These are phyloP conservation scores for Gymnodraco acuticeps DNA, from an alignment of 2,797 vertebrate species.

Conservation along the genomic window DNA sequence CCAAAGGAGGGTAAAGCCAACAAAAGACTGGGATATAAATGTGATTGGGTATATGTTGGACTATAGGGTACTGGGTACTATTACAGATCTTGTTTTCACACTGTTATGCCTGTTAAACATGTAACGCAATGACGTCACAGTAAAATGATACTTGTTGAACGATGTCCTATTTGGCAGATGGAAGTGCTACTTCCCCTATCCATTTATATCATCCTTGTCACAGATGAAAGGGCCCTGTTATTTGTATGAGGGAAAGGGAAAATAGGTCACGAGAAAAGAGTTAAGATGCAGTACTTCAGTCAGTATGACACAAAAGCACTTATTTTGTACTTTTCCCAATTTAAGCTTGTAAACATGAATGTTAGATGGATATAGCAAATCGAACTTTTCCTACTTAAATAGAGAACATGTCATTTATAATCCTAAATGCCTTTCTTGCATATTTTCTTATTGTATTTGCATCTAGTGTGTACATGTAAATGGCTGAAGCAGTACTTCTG, in stretches of 20 bases:
- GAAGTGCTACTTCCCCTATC: conserved; percentile 21
- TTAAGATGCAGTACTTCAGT: not conserved
- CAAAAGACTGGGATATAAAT: conserved; percentile 10
- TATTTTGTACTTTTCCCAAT: conserved; percentile 5
- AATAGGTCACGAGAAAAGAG: not conserved
- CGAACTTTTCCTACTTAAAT: not conserved
- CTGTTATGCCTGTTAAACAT: not conserved
- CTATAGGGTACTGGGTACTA: not conserved
- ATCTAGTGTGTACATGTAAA: conserved; percentile 2
- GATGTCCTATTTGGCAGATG: conserved; percentile 26
- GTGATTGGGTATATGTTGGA: not conserved
- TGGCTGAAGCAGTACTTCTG: not conserved
- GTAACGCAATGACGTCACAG: conserved; percentile 7
- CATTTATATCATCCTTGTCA: conserved; percentile 4
- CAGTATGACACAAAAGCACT: not conserved
- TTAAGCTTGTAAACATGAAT: not conserved
- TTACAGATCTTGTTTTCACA: conserved; percentile 1
- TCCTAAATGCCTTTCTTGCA: conserved; percentile 1
- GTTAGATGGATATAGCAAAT: not conserved
- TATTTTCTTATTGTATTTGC: conserved; percentile 12
- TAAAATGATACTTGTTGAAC: not conserved
- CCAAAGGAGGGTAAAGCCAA: conserved; percentile 12
- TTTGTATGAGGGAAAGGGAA: not conserved
- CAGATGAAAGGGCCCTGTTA: not conserved
- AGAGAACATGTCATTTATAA: not conserved